phyloP scores from a whole-genome alignment of 2,888 invertebrate species.

The Cataglyphis altisquamis region DNA sequence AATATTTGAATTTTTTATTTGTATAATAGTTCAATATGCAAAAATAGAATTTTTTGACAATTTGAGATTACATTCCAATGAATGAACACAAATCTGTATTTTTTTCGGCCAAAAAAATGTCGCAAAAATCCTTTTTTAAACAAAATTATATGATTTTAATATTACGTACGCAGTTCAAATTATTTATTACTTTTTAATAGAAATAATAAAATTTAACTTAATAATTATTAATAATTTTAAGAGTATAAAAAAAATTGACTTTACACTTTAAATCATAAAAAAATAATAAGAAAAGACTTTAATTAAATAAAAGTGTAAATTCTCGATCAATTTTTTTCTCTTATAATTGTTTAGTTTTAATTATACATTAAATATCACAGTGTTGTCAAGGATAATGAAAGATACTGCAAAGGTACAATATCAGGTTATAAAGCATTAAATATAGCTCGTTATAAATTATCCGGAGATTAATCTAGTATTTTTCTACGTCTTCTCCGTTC shows the following conservation, averaged over 20 bases:
- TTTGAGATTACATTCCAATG: neutral
- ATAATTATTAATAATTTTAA: neutral
- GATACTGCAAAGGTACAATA: neutral
- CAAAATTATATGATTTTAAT: neutral
- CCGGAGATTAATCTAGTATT: neutral
- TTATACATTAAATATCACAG: neutral
- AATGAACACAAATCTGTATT: neutral
- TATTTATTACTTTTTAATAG: neutral
- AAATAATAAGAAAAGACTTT: neutral
- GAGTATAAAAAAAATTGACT: neutral
- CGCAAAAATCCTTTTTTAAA: neutral
- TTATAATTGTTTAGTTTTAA: neutral
- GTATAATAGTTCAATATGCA: neutral
- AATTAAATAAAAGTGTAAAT: conserved; percentile 8
- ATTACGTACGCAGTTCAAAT: neutral
- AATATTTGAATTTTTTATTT: neutral
- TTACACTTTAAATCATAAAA: neutral
- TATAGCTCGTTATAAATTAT: conserved; percentile 34
- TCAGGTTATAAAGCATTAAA: neutral
- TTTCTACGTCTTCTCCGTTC: conserved; percentile 7
- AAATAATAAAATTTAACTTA: no score
- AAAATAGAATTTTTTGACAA: neutral
- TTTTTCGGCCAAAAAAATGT: neutral
- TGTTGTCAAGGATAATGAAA: neutral
- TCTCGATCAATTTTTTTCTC: neutral